Evolutionary conservation across 2,797 vertebrate genomes (phyloP), one percentile per base, ranked within the genome.

Genomic region (Manis javanica): DNA sequence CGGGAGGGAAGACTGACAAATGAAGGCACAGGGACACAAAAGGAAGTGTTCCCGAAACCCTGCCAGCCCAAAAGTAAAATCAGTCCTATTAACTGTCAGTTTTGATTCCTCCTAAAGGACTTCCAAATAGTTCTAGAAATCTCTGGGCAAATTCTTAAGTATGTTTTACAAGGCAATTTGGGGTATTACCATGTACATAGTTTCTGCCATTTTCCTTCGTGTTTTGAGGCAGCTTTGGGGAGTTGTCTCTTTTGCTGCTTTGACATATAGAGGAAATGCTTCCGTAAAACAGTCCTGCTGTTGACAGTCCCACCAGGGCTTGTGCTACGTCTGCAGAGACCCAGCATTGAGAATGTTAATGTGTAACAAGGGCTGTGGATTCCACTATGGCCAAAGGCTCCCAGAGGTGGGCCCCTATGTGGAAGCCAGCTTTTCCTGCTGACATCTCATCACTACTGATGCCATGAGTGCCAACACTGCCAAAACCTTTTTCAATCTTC

Each of bases 81-180:
- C 46, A 61, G 13, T 85, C 5, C 15, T 49, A 7, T 31, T 42
- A 83, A 66, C n/a, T 74, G 57, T 37, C 64, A 51, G 59, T 81
- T 96, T 87, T 29, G 29, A 42, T 12, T 69, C 37, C 61, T 91
- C 14, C 29, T 63, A 83, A 29, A 61, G 64, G 55, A 75, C 59
- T 94, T 93, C 39, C 51, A 71, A 66, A 46, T 91, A 86, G 66
- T 92, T 88, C 34, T 82, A 66, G 74, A 88, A 90, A 64, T 86
- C 31, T 91, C 64, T 90, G 29, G 42, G 31, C 16, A 29, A n/a
- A 78, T 85, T 94, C 19, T 87, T 84, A 53, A 61, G 39, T 86
- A 42, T 37, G 15, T 21, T 78, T 69, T 89, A 42, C 55, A 78
- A 90, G 31, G n/a, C 19, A 46, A 5, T 46, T 63, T 82, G 49